Evolutionary conservation across 2,888 invertebrate genomes (phyloP), one percentile per base, ranked within the genome.

Genomic region (Himalopsyche kuldschensis): DNA sequence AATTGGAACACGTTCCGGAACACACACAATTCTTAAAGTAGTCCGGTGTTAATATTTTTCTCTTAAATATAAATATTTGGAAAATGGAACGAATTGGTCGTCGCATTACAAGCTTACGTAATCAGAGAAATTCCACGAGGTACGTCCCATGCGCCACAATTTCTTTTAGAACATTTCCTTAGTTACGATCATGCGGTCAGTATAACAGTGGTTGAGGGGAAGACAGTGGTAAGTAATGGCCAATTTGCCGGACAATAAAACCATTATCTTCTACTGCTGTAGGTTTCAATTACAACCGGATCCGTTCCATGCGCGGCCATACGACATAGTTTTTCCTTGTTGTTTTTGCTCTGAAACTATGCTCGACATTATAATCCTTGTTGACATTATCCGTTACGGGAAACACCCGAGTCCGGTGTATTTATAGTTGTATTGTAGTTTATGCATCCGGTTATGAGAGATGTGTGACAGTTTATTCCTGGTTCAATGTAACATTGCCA

Each of bases 231-330:
- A 85, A 85, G 84, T 85, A 85, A 85, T 85, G 78, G 85, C 80
- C 85, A 85, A 85, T 85, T 85, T 85, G 84, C 85, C 84, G 85
- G 85, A 85, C 85, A 84, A 85, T 85, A 84, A 85, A 85, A 85
- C 84, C 85, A 85, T 85, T 85, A 85, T 80, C 75, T 84, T 75
- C 78, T 78, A 79, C 84, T 82, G 84, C 31, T 76, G 83, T 79
- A 32, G 55, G 84, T 78, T 83, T 83, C 83, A 83, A 83, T 85
- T 83, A 84, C 82, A 46, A 81, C 55, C 48, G 78, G 75, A 82
- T 55, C 82, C 78, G 32, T 81, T 81, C n/a, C 69, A 69, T 27
- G 24, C 20, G 69, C 69, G 69, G 27, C 20, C 69, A 15, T 55
- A n/a, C 41, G 41, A 41, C 55, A 55, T 24, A 55, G 24, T 69